A percentile compares a stretch with the other conserved stretches of the same genome.
These are phyloP conservation scores for Poecile montanus DNA, from an alignment of 2,797 vertebrate genomes.

Conservation along the genomic window DNA sequence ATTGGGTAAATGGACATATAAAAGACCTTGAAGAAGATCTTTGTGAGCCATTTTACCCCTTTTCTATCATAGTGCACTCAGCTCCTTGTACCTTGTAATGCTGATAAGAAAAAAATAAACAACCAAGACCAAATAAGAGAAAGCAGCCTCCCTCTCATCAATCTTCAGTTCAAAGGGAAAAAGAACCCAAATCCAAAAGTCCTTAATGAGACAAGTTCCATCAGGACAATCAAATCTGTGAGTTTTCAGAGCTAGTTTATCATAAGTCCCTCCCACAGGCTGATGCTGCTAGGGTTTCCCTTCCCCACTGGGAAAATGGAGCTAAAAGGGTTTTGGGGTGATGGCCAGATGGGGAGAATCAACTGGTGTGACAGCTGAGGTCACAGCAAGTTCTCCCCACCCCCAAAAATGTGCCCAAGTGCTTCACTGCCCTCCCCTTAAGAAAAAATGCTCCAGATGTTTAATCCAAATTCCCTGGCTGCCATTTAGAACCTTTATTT, in stretches of 20 bases:
- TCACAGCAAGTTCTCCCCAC: background rate
- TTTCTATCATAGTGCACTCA: too few species aligned
- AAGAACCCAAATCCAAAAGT: too few species aligned
- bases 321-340: background rate
- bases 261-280: background rate
- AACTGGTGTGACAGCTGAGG: background rate
- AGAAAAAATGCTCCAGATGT: background rate
- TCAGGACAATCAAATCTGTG: background rate
- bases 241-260: background rate
- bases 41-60: too few species aligned
- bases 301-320: background rate
- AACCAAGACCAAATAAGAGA: too few species aligned
- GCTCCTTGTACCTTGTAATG: too few species aligned
- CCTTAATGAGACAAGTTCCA: background rate
- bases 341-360: background rate
- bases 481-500: background rate
- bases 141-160: too few species aligned
- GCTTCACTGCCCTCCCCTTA: background rate
- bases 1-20: too few species aligned
- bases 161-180: too few species aligned
- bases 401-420: background rate
- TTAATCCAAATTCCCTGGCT: slow-evolving; percentile 15
- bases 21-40: too few species aligned
- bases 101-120: too few species aligned
- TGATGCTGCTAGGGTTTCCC: background rate